These are phyloP conservation scores for Australoheros scitulus DNA, from an alignment of 2,113 vertebrate genomes.

Conservation along the genomic window DNA sequence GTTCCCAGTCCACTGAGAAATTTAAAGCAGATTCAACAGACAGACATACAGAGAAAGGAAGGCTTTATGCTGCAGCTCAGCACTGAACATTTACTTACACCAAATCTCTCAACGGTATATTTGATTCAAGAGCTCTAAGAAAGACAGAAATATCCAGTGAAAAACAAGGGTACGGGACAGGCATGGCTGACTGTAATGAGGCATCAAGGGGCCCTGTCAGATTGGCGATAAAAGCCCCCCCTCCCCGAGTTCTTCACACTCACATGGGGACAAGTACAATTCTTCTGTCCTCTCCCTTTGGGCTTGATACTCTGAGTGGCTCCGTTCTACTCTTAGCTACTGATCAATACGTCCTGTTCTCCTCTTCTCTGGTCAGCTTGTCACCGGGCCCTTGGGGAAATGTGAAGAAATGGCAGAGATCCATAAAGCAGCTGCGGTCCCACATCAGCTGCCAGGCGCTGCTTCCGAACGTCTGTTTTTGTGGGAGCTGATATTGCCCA, in stretches of 20 bases:
- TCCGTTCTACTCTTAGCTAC: constrained; percentile 67
- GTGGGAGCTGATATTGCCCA: constrained; percentile 30
- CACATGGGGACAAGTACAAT: constrained; percentile 53
- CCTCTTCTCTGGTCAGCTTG: constrained; percentile 57
- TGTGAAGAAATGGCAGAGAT: constrained; percentile 56
- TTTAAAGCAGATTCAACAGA: constrained; percentile 38
- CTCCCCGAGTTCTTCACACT: constrained; percentile 57
- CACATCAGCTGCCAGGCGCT: constrained; percentile 38
- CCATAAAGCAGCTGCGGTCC: constrained; percentile 48
- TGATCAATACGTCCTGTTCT: constrained; percentile 71
- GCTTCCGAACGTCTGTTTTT: constrained; percentile 29
- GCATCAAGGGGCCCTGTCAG: constrained; percentile 59
- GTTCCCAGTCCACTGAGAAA: constrained; percentile 39
- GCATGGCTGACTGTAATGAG: constrained; percentile 62
- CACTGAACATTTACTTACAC: constrained; percentile 24
- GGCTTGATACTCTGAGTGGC: constrained; percentile 59
- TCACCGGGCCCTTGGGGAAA: constrained; percentile 46
- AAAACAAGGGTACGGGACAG: constrained; percentile 44
- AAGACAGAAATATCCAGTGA: constrained; percentile 24
- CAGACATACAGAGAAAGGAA: neutral
- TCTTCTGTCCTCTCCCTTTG: constrained; percentile 59
- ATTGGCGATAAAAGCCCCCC: constrained; percentile 65
- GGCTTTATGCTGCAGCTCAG: constrained; percentile 10
- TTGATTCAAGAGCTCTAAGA: constrained; percentile 21
- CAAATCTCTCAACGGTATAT: constrained; percentile 17